Base-by-base conservation (phyloP, 2,888 invertebrate species). In the Mimachlamys varia region DNA sequence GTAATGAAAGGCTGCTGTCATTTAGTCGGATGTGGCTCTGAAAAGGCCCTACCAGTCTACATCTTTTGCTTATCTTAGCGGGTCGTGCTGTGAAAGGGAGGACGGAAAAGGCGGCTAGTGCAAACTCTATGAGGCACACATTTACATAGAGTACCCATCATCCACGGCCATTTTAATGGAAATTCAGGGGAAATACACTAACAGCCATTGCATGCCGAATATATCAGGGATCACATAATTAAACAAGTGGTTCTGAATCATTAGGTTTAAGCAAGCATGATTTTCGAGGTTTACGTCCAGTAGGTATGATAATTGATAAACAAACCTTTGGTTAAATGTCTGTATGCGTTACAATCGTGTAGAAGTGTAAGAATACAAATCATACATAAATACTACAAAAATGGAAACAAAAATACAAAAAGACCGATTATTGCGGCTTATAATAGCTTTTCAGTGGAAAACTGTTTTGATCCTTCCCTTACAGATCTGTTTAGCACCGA, bases 1-100 rank as follows among this genome's bases (percentile, higher is more conserved):
- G 33, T 88, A 55, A 88, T 76, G 88, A 91, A 91, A 88, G 88
- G 89, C 53, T 89, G 88, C 89, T 89, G 89, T 87, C 62, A 58
- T 38, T 91, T 44, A 55, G 87, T 50, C 88, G 90, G 90, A 90
- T 89, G 87, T 87, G 89, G 17, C 37, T 89, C 87, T 90, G 89
- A 90, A 90, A 90, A 50, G 27, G 53, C 87, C 55, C 88, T 88
- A 37, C 50, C 88, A 90, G 76, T 76, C 76, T 76, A 76, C 76
- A 76, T 76, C 76, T 76, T 33, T 7, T 76, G 76, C 33, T 33
- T 76, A 76, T 76, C 76, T 76, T 76, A 76, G 76, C 76, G 33
- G 76, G 76, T 33, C 22, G 76, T 27, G 76, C 27, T 27, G 33
- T 76, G 76, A 76, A 76, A 33, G 15, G 76, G 13, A 33, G 76